Evolutionary conservation across 1,140 invertebrate species (phyloP).

Genomic region (Drosophila nasuta): DNA sequence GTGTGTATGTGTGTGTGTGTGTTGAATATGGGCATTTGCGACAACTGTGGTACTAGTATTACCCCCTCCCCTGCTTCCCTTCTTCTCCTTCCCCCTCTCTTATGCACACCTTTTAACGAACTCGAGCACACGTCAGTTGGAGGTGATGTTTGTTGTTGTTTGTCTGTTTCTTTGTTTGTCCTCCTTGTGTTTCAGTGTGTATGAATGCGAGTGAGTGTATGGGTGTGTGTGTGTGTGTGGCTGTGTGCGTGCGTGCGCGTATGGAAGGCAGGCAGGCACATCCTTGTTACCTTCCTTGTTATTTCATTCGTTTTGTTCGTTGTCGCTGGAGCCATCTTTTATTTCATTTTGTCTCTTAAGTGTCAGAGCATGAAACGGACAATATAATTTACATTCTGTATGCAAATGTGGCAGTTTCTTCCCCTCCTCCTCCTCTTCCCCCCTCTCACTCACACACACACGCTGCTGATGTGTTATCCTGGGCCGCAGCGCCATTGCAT

Average conservation of each 20-base stretch:
- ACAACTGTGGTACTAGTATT: conserved; percentile 12
- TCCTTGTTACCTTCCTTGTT: conserved; percentile 47
- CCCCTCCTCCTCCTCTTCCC: conserved; percentile 4
- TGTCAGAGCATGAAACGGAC: conserved; percentile 76
- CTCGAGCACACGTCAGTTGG: conserved; percentile 30
- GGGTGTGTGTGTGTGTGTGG: conserved; percentile 13
- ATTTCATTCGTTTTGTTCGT: conserved; percentile 61
- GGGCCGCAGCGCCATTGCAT: conserved; percentile 38
- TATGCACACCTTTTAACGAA: conserved; percentile 13
- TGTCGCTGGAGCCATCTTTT: conserved; percentile 67
- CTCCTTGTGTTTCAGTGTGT: conserved; percentile 11
- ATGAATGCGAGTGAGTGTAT: neutral
- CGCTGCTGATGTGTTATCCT: conserved; percentile 37
- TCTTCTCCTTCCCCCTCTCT: neutral
- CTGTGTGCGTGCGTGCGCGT: conserved; percentile 38
- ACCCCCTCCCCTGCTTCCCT: neutral
- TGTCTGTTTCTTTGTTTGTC: conserved; percentile 42
- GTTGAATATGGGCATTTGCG: conserved; percentile 25
- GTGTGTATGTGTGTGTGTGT: conserved; percentile 7
- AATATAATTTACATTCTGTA: conserved; percentile 78
- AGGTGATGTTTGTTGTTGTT: conserved; percentile 49
- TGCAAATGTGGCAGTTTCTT: conserved; percentile 58
- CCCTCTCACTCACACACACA: conserved; percentile 1
- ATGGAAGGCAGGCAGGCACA: conserved; percentile 28
- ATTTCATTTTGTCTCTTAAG: conserved; percentile 77